Evolutionary conservation across 2,113 vertebrate genomes (phyloP).

Genomic region (Saguinus midas): DNA sequence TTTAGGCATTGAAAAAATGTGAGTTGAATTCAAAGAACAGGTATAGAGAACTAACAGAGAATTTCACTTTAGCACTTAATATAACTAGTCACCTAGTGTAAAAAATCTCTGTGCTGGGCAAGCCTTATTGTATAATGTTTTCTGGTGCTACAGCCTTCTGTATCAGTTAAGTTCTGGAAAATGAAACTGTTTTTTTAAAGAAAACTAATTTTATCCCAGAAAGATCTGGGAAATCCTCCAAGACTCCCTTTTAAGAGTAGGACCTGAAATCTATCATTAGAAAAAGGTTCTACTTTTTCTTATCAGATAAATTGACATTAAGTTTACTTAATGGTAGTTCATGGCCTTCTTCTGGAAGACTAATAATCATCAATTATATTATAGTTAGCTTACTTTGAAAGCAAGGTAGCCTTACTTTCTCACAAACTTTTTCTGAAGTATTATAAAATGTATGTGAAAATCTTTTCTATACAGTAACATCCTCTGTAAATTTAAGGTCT

Average conservation of each 20-base stretch:
- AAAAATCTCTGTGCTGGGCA: neutral
- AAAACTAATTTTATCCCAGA: neutral
- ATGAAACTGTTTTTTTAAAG: neutral
- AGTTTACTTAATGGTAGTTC: neutral
- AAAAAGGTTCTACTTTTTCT: neutral
- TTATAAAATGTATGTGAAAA: neutral
- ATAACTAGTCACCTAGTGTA: neutral
- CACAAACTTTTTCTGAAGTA: neutral
- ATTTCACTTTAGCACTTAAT: neutral
- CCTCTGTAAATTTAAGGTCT: neutral
- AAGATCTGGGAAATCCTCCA: slow-evolving; percentile 15
- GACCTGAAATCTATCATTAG: neutral
- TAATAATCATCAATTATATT: neutral
- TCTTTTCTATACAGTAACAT: neutral
- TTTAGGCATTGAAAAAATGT: neutral
- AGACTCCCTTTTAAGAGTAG: neutral
- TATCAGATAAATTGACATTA: neutral
- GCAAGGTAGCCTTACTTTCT: neutral
- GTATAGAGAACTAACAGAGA: neutral
- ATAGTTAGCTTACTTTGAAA: neutral
- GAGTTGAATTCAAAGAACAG: neutral
- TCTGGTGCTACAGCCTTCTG: neutral
- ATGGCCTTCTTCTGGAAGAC: neutral
- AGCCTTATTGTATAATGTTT: neutral
- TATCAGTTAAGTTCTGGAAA: neutral